Conservation (phyloP, 37 sponge, comb jelly and placozoan genomes). For the Crambe crambe region DNA sequence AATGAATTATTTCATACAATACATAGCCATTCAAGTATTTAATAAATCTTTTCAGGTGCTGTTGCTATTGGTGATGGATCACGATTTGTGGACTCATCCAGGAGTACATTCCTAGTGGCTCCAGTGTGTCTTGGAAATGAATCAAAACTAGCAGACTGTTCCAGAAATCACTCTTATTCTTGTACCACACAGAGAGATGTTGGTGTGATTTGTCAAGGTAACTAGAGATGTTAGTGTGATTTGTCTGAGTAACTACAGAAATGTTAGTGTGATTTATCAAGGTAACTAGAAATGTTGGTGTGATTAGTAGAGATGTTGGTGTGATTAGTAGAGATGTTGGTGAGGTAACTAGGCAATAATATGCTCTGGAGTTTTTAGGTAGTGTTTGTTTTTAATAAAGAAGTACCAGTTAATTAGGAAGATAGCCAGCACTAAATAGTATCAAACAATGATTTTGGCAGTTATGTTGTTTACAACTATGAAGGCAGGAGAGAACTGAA, state of each 20-base stretch:
- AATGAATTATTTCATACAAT: not conserved
- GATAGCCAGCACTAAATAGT: too few species aligned
- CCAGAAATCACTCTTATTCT: not conserved
- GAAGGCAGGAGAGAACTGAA: too few species aligned
- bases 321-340: not conserved
- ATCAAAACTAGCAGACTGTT: not conserved
- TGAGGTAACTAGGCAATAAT: too few species aligned
- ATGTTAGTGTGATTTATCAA: not conserved
- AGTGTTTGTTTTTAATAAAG: too few species aligned
- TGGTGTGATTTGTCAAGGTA: not conserved
- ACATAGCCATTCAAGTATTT: not conserved
- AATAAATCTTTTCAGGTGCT: not conserved
- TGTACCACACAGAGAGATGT: not conserved
- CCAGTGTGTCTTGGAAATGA: not conserved
- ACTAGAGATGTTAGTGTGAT: not conserved
- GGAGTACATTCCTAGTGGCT: not conserved
- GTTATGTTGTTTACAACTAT: too few species aligned
- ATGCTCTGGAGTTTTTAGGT: too few species aligned
- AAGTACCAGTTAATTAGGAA: too few species aligned
- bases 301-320: not conserved
- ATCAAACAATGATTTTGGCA: too few species aligned
- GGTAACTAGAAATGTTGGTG: not conserved
- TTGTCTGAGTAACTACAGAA: too few species aligned
- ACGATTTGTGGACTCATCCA: not conserved
- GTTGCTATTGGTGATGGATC: not conserved